Conservation (phyloP, 1,140 invertebrate genomes). For the Bilobella aurantiaca region DNA sequence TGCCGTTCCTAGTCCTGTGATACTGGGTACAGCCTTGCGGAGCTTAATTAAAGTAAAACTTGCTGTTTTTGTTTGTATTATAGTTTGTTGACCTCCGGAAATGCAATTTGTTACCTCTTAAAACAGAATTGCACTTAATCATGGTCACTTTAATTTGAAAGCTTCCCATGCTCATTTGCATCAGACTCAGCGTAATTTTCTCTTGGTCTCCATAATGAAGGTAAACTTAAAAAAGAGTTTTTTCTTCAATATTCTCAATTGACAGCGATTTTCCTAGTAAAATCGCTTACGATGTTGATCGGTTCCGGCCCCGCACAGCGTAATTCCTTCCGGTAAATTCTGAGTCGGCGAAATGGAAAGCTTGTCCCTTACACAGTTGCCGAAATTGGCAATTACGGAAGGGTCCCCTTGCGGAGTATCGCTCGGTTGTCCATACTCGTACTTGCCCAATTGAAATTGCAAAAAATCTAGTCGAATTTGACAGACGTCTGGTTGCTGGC, state of each 20-base stretch:
- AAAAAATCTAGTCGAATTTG: background rate
- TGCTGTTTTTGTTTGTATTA: background rate
- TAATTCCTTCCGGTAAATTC: background rate
- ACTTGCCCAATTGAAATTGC: background rate
- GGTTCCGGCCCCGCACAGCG: background rate
- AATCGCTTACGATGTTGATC: background rate
- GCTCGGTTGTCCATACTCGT: background rate
- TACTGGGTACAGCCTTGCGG: background rate
- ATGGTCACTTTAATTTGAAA: background rate
- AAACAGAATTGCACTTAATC: background rate
- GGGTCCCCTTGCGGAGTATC: background rate
- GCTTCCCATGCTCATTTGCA: background rate
- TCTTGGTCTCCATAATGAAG: background rate
- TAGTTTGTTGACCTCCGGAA: too few relatives aligned
- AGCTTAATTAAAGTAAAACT: background rate
- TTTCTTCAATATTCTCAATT: too few relatives aligned
- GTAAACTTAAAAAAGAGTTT: background rate
- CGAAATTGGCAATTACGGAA: background rate
- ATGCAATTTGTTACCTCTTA: background rate
- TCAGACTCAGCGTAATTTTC: background rate
- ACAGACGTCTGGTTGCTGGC: background rate
- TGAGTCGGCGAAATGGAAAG: background rate
- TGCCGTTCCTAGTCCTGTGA: background rate
- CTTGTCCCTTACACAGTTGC: background rate
- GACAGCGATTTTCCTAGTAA: background rate